Evolutionary conservation across 2,888 invertebrate species (phyloP).

Genomic region (Cordilura impudica): DNA sequence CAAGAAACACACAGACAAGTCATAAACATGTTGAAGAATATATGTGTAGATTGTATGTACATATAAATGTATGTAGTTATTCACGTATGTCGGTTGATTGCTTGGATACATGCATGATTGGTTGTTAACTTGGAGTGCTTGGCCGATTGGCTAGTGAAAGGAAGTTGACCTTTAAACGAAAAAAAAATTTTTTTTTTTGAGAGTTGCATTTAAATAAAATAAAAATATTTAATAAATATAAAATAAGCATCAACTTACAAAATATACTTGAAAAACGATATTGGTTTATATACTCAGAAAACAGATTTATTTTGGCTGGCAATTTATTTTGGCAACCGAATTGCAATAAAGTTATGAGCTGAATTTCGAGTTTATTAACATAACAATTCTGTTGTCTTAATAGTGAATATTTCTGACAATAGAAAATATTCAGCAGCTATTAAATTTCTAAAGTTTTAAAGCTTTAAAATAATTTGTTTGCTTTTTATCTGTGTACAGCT

Average conservation of each 20-base stretch:
- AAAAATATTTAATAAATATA: background rate
- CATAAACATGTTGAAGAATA: conserved; percentile 15
- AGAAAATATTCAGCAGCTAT: no score
- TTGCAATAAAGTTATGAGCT: no score
- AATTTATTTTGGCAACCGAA: background rate
- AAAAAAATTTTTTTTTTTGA: background rate
- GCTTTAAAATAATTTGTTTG: background rate
- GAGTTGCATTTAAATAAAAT: background rate
- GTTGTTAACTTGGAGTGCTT: conserved; percentile 12
- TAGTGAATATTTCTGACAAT: no score
- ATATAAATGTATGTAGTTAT: no score
- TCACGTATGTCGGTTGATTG: conserved; percentile 32
- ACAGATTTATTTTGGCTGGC: no score
- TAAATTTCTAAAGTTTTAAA: background rate
- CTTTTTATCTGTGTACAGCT: background rate
- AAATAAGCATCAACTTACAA: background rate
- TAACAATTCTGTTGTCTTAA: no score
- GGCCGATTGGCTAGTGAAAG: conserved; percentile 52
- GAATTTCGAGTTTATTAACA: no score
- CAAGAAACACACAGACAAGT: conserved; percentile 19
- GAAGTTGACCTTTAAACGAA: conserved; percentile 60
- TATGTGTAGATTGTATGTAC: no score
- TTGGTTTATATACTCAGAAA: no score
- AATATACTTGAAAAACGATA: background rate
- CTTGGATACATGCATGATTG: conserved; percentile 47